These are phyloP conservation scores for Trypoxylon attenuatum DNA, from an alignment of 2,888 invertebrate species.

Conservation along the genomic window DNA sequence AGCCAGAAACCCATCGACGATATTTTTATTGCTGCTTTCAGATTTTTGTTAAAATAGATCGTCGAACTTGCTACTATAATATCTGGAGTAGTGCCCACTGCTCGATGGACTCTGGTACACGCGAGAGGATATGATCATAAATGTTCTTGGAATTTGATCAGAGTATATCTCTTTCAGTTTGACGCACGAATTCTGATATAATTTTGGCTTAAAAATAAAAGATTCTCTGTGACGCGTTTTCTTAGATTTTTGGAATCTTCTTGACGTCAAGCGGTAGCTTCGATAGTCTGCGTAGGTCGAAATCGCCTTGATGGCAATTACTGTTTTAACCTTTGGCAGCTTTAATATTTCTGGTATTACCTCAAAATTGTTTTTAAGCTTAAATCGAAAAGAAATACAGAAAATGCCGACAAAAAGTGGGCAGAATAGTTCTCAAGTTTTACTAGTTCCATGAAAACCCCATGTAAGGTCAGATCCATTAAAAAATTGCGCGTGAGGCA, in stretches of 20 bases:
- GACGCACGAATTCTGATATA: background rate
- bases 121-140: background rate
- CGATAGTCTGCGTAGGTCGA: no score
- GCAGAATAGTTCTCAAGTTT: background rate
- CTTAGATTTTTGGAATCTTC: background rate
- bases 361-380: background rate
- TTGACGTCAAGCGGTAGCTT: background rate
- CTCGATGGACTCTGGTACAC: slow-evolving; percentile 7
- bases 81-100: slow-evolving; percentile 33
- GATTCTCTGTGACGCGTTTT: background rate
- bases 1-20: no score
- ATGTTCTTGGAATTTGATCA: slow-evolving; percentile 20
- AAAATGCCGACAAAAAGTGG: background rate
- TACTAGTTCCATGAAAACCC: background rate
- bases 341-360: background rate
- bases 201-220: background rate
- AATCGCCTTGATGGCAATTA: background rate
- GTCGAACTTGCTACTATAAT: slow-evolving; percentile 4
- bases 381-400: background rate
- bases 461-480: background rate
- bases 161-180: background rate
- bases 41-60: slow-evolving; percentile 17
- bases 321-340: background rate
- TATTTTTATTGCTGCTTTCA: slow-evolving; percentile 11
- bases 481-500: background rate